Evolutionary conservation across 2,797 vertebrate genomes (phyloP), one percentile per base, ranked within the genome.

Genomic region (Hoplostethus mediterraneus): DNA sequence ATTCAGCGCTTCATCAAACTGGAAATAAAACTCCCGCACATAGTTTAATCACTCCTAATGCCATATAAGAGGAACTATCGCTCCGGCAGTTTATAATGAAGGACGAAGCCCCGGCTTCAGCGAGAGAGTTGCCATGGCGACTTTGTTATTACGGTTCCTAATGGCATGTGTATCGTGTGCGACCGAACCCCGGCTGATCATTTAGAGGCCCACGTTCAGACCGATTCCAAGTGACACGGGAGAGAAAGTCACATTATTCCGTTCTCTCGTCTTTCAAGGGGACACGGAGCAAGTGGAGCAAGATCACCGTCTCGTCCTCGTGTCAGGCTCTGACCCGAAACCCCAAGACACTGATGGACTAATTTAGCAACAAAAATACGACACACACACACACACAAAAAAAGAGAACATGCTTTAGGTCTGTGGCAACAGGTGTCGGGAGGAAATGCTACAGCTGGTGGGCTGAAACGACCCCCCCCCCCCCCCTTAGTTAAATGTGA

Each of bases 41-140:
- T 1, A 3, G 81, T 89, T 86, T 87, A 89, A 91, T 91, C 83
- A 77, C 54, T 84, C 83, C 74, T 86, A 84, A 91, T 82, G 64
- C 75, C 77, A 74, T 79, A 85, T 87, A 60, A 69, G 80, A 82
- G 60, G 52, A 83, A 67, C 81, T 42, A 83, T 80, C 60, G 49
- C 63, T 85, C 61, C 51, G 64, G 36, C 59, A 59, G 73, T 79
- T 87, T 70, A 77, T 62, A 80, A 82, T 63, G 73, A 88, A 82
- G 71, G 83, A 89, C 78, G 76, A 86, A 77, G 76, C 69, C 61
- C 54, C n/a, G 45, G 76, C 73, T 80, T 87, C 84, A 74, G 85
- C 79, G 87, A 91, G 91, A 90, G 90, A 87, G 94, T 94, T 94
- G 85, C 93, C 88, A 94, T 94, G 89, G 93, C 8, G 71, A 95